Percentiles rank a stretch among this genome's conserved stretches.
Evolutionary conservation across 2,113 vertebrate genomes (phyloP).

Genomic region (Dipodomys ordii): DNA sequence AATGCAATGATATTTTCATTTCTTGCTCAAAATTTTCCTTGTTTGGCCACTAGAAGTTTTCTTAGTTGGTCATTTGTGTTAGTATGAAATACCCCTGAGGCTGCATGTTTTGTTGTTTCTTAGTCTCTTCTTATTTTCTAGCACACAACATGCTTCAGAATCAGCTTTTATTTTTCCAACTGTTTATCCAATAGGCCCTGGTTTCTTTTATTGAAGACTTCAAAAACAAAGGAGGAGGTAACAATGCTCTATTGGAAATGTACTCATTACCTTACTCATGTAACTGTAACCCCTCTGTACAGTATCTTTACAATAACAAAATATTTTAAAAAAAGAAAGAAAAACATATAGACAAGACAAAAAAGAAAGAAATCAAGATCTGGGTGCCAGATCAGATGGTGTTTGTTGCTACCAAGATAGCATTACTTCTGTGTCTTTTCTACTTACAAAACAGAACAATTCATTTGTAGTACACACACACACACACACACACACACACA

Average conservation of each 20-base stretch:
- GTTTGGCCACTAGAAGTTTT: background rate
- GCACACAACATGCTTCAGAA: background rate
- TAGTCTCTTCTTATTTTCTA: background rate
- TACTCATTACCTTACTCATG: too few relatives aligned
- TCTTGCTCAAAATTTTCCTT: background rate
- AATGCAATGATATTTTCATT: slow-evolving; percentile 6
- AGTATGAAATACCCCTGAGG: background rate
- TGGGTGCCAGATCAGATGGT: background rate
- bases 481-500: too few relatives aligned
- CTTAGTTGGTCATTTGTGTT: background rate
- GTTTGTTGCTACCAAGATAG: background rate
- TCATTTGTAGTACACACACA: too few relatives aligned
- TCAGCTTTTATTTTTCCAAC: background rate
- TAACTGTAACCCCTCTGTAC: too few relatives aligned
- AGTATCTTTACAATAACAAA: too few relatives aligned
- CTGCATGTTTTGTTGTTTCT: background rate
- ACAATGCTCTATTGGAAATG: too few relatives aligned
- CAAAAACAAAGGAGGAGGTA: too few relatives aligned
- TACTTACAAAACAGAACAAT: too few relatives aligned
- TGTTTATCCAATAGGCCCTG: background rate
- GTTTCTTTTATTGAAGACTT: slow-evolving; percentile 2
- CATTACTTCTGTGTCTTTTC: background rate
- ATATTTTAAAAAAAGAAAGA: too few relatives aligned
- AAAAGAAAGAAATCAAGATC: background rate
- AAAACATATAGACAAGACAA: too few relatives aligned